Evolutionary conservation across 92 coral and sea anemone species (phyloP).

Genomic region (Nematostella vectensis): DNA sequence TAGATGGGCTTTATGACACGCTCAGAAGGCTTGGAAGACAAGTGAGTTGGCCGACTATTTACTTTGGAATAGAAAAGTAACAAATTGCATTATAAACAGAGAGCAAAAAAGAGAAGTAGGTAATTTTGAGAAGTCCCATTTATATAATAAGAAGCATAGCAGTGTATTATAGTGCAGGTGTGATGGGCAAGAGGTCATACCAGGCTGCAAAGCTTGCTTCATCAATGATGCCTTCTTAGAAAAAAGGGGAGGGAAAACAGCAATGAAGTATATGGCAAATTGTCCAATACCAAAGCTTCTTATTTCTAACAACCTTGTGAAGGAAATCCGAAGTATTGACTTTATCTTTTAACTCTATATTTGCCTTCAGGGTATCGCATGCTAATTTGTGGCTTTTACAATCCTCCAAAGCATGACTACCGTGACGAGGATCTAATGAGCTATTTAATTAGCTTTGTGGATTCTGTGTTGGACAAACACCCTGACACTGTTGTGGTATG

Average conservation of each 20-base stretch:
- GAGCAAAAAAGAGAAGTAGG: slow-evolving; percentile 4
- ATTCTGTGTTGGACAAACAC: slow-evolving; percentile 30
- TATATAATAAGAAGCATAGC: slow-evolving; percentile 35
- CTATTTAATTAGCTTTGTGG: slow-evolving; percentile 23
- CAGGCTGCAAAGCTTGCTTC: slow-evolving; percentile 29
- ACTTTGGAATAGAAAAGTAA: slow-evolving; percentile 12
- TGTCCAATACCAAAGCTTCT: slow-evolving; percentile 48
- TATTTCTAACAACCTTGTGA: slow-evolving; percentile 25
- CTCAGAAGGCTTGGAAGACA: slow-evolving; percentile 35
- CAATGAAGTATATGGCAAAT: slow-evolving; percentile 21
- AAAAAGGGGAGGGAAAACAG: slow-evolving; percentile 38
- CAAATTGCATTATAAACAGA: slow-evolving; percentile 15
- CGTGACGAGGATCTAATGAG: slow-evolving; percentile 34
- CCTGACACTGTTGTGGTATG: slow-evolving; percentile 40
- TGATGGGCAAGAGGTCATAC: slow-evolving; percentile 51
- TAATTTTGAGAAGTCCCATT: slow-evolving; percentile 22
- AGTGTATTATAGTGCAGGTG: slow-evolving; percentile 33
- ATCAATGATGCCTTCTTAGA: slow-evolving; percentile 21
- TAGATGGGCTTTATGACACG: slow-evolving; percentile 53
- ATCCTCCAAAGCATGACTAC: too few relatives aligned
- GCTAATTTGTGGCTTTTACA: too few relatives aligned
- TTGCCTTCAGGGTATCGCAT: slow-evolving; percentile 43
- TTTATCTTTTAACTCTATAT: slow-evolving; percentile 26
- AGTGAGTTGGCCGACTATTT: slow-evolving; percentile 32
- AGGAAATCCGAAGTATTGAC: slow-evolving; percentile 29